These are phyloP conservation scores for Tolypeutes matacus DNA, from an alignment of 2,797 vertebrate species.

Conservation along the genomic window DNA sequence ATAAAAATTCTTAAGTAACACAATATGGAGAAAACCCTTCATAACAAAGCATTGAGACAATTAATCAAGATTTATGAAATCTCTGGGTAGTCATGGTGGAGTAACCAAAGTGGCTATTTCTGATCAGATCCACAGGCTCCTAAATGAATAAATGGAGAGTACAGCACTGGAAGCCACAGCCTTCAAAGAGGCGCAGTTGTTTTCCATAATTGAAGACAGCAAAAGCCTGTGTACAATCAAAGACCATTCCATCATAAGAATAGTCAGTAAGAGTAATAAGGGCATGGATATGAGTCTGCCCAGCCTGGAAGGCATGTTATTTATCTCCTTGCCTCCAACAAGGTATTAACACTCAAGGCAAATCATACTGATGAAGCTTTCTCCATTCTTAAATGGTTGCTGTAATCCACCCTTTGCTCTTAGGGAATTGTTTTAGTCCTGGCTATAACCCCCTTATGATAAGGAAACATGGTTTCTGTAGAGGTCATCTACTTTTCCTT, in stretches of 20 bases:
- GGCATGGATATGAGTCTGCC: not conserved
- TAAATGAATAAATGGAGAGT: constrained; percentile 62
- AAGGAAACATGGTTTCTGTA: not conserved
- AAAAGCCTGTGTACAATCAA: constrained; percentile 74
- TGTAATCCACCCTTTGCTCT: not conserved
- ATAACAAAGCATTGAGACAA: constrained; percentile 46
- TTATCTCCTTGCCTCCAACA: not conserved
- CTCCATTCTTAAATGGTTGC: not conserved
- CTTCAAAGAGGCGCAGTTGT: not conserved
- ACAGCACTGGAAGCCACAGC: not conserved
- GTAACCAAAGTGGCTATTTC: constrained; percentile 52
- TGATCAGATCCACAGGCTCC: constrained; percentile 57
- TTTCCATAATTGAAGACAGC: constrained; percentile 70
- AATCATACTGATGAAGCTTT: too few relatives aligned
- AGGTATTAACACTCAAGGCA: not conserved
- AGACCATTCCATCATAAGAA: constrained; percentile 73
- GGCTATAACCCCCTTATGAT: not conserved
- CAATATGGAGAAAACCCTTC: constrained; percentile 61
- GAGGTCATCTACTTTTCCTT: not conserved
- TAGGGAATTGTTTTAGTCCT: not conserved
- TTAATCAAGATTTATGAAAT: constrained; percentile 75
- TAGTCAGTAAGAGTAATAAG: not conserved
- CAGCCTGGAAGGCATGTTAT: not conserved
- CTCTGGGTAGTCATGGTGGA: constrained; percentile 33
- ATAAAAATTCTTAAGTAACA: constrained; percentile 59